Percentiles rank a stretch among this genome's conserved stretches.
Evolutionary conservation across 2,113 vertebrate species (phyloP).

Genomic region (Microcebus ravelobensis): DNA sequence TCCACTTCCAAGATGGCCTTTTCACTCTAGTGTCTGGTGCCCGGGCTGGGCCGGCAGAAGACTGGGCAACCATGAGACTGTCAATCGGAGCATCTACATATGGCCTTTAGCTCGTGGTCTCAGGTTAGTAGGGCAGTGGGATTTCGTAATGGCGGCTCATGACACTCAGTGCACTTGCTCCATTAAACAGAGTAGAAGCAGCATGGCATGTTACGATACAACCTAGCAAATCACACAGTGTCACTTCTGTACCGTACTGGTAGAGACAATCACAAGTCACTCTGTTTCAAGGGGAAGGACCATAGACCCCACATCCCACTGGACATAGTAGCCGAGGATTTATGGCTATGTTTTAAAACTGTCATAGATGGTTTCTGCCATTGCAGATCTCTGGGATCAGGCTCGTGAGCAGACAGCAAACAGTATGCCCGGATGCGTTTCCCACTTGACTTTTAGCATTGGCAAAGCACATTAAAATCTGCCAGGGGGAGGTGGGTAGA

Average conservation of each 20-base stretch:
- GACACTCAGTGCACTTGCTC: not conserved
- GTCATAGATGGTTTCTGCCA: not conserved
- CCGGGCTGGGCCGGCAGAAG: not conserved
- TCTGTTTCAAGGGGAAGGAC: not conserved
- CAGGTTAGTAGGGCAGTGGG: no score
- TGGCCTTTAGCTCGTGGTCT: not conserved
- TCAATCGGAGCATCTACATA: not conserved
- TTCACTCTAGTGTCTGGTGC: not conserved
- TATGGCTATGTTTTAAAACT: not conserved
- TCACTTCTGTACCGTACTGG: not conserved
- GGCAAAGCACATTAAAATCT: not conserved
- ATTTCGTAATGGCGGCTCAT: not conserved
- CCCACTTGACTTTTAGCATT: not conserved
- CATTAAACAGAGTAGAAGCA: not conserved
- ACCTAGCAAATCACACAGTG: not conserved
- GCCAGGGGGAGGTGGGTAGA: not conserved
- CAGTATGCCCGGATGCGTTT: not conserved
- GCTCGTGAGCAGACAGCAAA: not conserved
- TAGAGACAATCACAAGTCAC: not conserved
- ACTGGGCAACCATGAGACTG: no score
- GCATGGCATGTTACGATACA: not conserved
- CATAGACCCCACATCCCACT: not conserved
- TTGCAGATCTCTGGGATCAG: not conserved
- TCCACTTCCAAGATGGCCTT: not conserved
- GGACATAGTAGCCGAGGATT: not conserved